These are phyloP conservation scores for Perognathus longimembris DNA, from an alignment of 2,113 vertebrate genomes.

Conservation along the genomic window DNA sequence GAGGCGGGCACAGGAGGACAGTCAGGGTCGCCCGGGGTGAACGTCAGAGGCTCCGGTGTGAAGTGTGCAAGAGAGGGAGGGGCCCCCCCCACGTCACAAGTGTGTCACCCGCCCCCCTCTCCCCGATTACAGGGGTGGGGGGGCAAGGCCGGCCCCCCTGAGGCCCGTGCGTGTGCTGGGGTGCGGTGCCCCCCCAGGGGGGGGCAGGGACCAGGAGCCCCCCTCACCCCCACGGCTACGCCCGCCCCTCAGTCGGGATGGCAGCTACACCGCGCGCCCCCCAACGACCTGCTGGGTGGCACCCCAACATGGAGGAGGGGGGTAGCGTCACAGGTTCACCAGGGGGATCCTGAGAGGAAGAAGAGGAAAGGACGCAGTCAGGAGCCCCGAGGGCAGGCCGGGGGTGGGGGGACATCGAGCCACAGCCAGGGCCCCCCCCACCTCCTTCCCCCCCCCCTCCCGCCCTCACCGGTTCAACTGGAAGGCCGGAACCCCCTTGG, in stretches of 20 bases:
- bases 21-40: no score
- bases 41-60: constrained; percentile 78
- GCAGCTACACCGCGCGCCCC: constrained; percentile 63
- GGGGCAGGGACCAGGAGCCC: constrained; percentile 62
- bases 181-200: constrained; percentile 58
- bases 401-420: background rate
- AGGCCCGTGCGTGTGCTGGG: no score
- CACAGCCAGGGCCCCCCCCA: constrained; percentile 31
- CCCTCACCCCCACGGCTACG: constrained; percentile 55
- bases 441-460: constrained; percentile 59
- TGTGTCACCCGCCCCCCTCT: no score
- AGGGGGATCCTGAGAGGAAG: constrained; percentile 88
- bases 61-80: constrained; percentile 62
- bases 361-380: constrained; percentile 78
- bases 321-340: constrained; percentile 89
- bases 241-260: constrained; percentile 69
- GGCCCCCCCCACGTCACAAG: no score
- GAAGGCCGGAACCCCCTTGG: constrained; percentile 85
- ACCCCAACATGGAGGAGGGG: constrained; percentile 55
- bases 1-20: background rate
- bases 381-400: constrained; percentile 43
- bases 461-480: constrained; percentile 89
- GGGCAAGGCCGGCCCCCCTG: no score
- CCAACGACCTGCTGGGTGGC: constrained; percentile 78
- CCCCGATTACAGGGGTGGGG: no score